Conservation (phyloP, 2,797 vertebrate genomes). For the Urocyon cinereoargenteus region DNA sequence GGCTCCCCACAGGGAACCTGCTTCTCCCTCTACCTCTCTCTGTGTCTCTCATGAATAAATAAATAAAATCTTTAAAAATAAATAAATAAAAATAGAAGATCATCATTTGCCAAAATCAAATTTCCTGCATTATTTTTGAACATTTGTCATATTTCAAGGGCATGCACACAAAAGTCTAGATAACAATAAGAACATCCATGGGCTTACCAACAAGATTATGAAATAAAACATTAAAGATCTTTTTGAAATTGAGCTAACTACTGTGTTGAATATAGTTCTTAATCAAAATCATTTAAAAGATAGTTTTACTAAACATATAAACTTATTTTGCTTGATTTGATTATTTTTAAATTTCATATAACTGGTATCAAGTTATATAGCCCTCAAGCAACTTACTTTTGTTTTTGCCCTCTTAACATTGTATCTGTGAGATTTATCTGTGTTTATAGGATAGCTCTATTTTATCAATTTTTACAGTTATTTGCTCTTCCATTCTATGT, state of each 20-base stretch:
- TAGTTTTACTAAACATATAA: background rate
- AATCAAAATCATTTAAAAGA: background rate
- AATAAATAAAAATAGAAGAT: background rate
- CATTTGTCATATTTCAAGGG: background rate
- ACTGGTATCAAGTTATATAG: background rate
- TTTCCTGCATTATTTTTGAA: background rate
- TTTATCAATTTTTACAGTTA: background rate
- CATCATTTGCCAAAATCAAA: background rate
- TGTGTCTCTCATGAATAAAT: too few relatives aligned
- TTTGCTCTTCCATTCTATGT: background rate
- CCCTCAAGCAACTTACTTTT: background rate
- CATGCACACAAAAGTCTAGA: background rate
- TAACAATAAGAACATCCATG: background rate
- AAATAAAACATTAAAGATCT: background rate
- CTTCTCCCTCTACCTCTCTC: too few relatives aligned
- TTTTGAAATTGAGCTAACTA: background rate
- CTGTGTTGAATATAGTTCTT: background rate
- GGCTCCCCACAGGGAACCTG: too few relatives aligned
- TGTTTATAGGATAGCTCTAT: background rate
- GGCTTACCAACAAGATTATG: background rate
- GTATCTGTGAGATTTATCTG: background rate
- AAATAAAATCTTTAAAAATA: too few relatives aligned
- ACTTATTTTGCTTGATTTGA: background rate
- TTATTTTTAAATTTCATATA: background rate
- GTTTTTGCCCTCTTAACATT: background rate